Evolutionary conservation across 2,797 vertebrate genomes (phyloP).

Genomic region (Stomatorhinus walkeri): DNA sequence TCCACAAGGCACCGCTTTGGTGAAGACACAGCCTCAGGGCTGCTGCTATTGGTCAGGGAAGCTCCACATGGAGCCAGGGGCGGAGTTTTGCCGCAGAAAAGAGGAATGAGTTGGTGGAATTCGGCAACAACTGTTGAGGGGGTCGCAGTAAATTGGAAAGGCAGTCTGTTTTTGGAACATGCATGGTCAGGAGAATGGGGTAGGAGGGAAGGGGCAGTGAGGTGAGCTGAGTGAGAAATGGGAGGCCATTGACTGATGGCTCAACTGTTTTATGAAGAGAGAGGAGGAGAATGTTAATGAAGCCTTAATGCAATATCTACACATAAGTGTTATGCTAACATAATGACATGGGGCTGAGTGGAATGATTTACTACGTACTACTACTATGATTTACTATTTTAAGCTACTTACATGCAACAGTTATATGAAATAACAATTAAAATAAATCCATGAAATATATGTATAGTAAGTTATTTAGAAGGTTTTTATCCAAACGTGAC

Average conservation of each 20-base stretch:
- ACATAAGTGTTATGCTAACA: neutral
- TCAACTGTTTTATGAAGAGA: conserved; percentile 53
- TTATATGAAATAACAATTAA: neutral
- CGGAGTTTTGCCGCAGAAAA: conserved; percentile 40
- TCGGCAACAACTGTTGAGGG: conserved; percentile 59
- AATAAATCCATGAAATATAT: neutral
- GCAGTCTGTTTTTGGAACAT: conserved; percentile 65
- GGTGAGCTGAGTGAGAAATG: conserved; percentile 22
- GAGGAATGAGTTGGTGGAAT: conserved; percentile 41
- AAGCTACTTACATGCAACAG: neutral
- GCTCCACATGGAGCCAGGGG: conserved; percentile 51
- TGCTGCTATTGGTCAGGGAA: conserved; percentile 56
- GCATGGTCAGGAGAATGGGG: conserved; percentile 54
- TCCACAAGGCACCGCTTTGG: conserved; percentile 54
- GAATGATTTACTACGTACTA: neutral
- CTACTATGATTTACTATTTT: neutral
- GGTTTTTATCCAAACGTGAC: neutral
- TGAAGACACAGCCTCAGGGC: conserved; percentile 43
- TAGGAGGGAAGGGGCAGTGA: conserved; percentile 62
- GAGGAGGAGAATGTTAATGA: neutral
- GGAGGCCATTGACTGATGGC: conserved; percentile 50
- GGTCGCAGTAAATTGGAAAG: conserved; percentile 56
- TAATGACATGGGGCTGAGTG: neutral
- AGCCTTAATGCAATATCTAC: neutral
- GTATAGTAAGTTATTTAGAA: neutral